A percentile compares a stretch with the other conserved stretches of the same genome.
Evolutionary conservation across 2,888 invertebrate genomes (phyloP).

Genomic region (Pachliopta kotzebuea): DNA sequence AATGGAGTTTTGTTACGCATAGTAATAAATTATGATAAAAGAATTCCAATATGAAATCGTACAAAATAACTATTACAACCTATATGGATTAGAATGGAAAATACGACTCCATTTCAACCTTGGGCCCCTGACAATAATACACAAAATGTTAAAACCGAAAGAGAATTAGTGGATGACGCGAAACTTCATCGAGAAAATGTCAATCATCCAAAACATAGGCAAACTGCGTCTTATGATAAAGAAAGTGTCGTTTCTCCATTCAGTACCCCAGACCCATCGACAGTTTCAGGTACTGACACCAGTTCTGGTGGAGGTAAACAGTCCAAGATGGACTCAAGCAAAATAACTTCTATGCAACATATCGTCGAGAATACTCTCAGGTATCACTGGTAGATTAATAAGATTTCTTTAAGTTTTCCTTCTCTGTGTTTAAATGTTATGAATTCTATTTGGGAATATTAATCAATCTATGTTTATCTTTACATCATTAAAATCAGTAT

Average conservation of each 20-base stretch:
- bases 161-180: conserved; percentile 77
- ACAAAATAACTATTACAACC: conserved; percentile 51
- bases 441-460: neutral
- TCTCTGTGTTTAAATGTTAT: conserved; percentile 4
- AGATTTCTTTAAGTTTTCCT: neutral
- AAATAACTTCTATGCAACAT: conserved; percentile 80
- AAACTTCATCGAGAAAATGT: conserved; percentile 80
- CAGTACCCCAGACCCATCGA: conserved; percentile 66
- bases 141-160: conserved; percentile 73
- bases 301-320: conserved; percentile 53
- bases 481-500: neutral
- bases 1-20: conserved; percentile 81
- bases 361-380: conserved; percentile 84
- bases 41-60: conserved; percentile 67
- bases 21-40: conserved; percentile 62
- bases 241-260: conserved; percentile 68
- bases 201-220: conserved; percentile 81
- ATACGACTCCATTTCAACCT: conserved; percentile 76
- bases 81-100: conserved; percentile 73
- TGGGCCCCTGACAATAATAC: conserved; percentile 73
- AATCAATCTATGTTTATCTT: neutral
- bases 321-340: conserved; percentile 71
- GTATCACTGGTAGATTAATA: conserved; percentile 49
- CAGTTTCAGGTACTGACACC: conserved; percentile 51
- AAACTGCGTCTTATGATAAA: conserved; percentile 80